These are phyloP conservation scores for Loxodonta africana DNA, from an alignment of 2,113 vertebrate genomes.

Conservation along the genomic window DNA sequence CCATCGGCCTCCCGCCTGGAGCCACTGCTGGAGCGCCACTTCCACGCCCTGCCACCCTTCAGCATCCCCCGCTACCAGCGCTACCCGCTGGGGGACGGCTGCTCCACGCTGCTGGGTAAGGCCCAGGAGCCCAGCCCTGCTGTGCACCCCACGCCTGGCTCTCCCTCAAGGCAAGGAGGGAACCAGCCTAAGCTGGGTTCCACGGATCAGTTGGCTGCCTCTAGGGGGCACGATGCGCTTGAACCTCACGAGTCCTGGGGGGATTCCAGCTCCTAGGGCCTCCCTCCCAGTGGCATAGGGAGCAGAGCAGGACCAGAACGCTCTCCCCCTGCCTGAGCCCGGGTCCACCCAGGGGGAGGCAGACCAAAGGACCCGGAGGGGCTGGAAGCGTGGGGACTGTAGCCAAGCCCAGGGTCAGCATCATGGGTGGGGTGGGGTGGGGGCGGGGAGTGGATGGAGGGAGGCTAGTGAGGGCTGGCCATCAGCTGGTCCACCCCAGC, in stretches of 20 bases:
- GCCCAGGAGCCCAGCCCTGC: background rate
- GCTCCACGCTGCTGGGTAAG: conserved; percentile 94
- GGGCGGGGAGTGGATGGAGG: background rate
- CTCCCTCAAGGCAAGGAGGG: background rate
- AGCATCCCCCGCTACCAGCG: conserved; percentile 97
- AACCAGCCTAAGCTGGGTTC: background rate
- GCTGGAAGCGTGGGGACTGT: no score
- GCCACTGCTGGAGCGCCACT: conserved; percentile 96
- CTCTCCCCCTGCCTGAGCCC: background rate
- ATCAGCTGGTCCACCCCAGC: background rate
- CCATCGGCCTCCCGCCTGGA: conserved; percentile 98
- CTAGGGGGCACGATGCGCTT: fast-evolving
- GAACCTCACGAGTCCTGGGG: fast-evolving
- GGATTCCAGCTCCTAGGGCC: background rate
- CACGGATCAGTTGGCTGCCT: background rate
- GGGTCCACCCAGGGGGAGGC: background rate
- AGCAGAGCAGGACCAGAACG: background rate
- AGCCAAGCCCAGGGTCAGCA: background rate
- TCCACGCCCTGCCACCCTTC: conserved; percentile 95
- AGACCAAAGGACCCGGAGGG: background rate
- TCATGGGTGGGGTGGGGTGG: no score
- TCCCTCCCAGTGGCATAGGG: background rate
- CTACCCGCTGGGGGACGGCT: conserved; percentile 97
- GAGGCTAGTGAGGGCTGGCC: background rate
- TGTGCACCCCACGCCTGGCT: no score